Percentiles rank a stretch among this genome's conserved stretches.
phyloP scores from a whole-genome alignment of 2,113 vertebrate species.

The Fulmarus glacialis region DNA sequence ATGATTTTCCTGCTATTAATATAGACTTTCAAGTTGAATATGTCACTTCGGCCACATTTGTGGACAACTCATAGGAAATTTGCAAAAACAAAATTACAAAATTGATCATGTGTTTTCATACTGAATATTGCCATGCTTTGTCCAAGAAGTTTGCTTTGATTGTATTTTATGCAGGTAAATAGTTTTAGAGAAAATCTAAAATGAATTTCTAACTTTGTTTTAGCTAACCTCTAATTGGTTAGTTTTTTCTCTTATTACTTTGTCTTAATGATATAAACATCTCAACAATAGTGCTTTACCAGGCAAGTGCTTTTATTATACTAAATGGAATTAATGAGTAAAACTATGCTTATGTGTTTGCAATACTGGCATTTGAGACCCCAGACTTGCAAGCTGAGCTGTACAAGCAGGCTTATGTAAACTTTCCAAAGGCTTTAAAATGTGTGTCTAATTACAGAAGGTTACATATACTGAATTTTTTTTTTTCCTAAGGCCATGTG shows the following conservation, averaged over 20 bases:
- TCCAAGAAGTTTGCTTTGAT: background rate
- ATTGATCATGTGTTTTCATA: background rate
- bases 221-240: background rate
- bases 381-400: background rate
- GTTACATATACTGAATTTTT: slow-evolving; percentile 7
- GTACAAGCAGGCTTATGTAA: background rate
- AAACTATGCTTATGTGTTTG: background rate
- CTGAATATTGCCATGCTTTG: background rate
- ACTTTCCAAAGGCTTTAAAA: slow-evolving; percentile 39
- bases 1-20: background rate
- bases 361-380: background rate
- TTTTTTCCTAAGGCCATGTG: slow-evolving; percentile 79
- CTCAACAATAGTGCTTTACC: background rate
- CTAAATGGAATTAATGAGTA: background rate
- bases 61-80: background rate
- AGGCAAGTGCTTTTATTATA: background rate
- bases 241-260: background rate
- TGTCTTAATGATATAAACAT: background rate
- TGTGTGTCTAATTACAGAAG: slow-evolving; percentile 52
- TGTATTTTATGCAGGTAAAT: background rate
- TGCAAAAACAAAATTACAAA: background rate
- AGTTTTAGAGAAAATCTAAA: background rate
- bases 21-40: background rate
- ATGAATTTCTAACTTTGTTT: background rate
- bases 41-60: background rate